Evolutionary conservation across 2,888 invertebrate species (phyloP), one percentile per base, ranked within the genome.

Genomic region (Dendrolimus houi): DNA sequence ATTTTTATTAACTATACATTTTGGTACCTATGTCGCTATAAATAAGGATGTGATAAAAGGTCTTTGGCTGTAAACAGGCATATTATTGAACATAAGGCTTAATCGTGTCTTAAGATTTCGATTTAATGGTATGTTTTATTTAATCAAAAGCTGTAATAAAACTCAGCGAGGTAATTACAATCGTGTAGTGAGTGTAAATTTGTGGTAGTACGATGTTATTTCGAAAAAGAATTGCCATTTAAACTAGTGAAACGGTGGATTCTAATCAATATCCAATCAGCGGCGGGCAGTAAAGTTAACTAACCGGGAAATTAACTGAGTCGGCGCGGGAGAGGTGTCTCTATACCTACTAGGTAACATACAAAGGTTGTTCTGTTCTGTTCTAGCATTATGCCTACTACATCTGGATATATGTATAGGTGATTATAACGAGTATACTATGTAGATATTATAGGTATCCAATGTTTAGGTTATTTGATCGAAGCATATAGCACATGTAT

Each of bases 221-320:
- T 81, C 75, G 79, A 76, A 80, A 83, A 85, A 85, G 79, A 83
- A 85, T 81, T 75, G 78, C 75, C 77, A 79, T 83, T 85, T 84
- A 79, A 81, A 84, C 76, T 70, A 71, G 79, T 78, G 83, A 81
- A 85, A 86, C 81, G 74, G 75, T 72, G 76, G 77, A 70, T 81
- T 88, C 86, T 89, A 90, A 89, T 90, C 89, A 89, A 89, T 87
- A 83, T 87, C 85, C 89, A 89, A 90, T 90, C 90, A 88, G 76
- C 70, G 78, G 68, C 61, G 63, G 72, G 86, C 69, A 72, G 81
- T 89, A 89, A 90, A 90, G 81, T 87, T 89, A 90, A 90, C 89
- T 87, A 85, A 90, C 79, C 90, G 88, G 69, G 87, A 90, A 90
- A 90, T 90, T 89, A 87, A 87, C 77, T 81, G 75, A 71, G 75